Percentiles rank a stretch among this genome's conserved stretches.
Evolutionary conservation across 2,113 vertebrate species (phyloP).

Genomic region (Chionomys nivalis): DNA sequence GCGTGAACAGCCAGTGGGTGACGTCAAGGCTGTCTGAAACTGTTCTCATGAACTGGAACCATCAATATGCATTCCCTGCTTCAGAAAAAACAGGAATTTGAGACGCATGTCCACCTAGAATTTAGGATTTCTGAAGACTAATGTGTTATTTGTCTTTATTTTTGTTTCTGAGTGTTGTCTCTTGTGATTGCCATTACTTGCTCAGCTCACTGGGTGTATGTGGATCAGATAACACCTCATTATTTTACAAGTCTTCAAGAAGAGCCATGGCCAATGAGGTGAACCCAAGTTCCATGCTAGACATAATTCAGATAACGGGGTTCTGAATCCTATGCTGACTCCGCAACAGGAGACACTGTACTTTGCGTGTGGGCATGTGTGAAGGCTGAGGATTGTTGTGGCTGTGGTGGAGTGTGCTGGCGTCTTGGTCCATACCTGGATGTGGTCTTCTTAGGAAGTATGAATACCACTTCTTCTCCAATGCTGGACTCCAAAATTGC

Average conservation of each 20-base stretch:
- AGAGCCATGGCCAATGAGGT: background rate
- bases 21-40: background rate
- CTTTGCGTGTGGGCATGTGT: background rate
- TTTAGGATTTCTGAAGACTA: background rate
- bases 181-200: background rate
- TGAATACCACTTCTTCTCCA: conserved; percentile 95
- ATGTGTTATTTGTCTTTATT: background rate
- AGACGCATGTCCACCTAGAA: background rate
- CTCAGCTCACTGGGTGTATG: background rate
- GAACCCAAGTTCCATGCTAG: background rate
- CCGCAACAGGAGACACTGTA: background rate
- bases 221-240: background rate
- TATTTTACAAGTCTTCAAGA: background rate
- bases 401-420: background rate
- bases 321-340: background rate
- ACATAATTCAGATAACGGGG: background rate
- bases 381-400: background rate
- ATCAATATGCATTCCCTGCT: background rate
- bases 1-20: background rate
- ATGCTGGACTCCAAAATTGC: conserved; percentile 93
- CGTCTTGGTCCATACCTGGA: conserved; percentile 72
- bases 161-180: background rate
- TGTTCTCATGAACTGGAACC: background rate
- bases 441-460: conserved; percentile 93
- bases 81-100: background rate